phyloP scores from a whole-genome alignment of 2,888 invertebrate genomes.

The Polymixis flavicincta region DNA sequence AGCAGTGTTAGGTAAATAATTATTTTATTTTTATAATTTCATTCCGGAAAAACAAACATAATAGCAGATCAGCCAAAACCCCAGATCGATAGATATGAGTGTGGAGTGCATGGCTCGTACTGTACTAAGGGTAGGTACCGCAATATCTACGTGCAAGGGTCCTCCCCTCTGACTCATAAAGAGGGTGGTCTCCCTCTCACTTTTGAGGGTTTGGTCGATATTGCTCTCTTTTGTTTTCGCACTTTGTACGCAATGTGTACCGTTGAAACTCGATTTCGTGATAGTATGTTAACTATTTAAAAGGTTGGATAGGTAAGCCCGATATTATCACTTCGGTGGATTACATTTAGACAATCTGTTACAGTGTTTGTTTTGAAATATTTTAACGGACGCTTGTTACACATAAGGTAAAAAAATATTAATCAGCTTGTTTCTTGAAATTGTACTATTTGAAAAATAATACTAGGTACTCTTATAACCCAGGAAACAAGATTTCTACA shows the following conservation, averaged over 20 bases:
- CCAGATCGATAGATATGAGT: conserved; percentile 82
- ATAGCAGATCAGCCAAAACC: conserved; percentile 63
- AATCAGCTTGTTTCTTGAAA: neutral
- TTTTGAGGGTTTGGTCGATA: conserved; percentile 90
- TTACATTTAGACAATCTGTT: neutral
- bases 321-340: conserved; percentile 21
- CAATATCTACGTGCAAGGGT: conserved; percentile 87
- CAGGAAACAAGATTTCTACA: neutral
- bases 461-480: neutral
- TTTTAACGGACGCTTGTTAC: neutral
- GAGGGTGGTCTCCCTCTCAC: conserved; percentile 89
- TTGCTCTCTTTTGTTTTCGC: conserved; percentile 89
- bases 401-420: neutral
- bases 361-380: neutral
- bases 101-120: conserved; percentile 81
- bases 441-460: no score
- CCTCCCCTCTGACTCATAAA: conserved; percentile 90
- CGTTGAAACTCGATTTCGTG: conserved; percentile 65
- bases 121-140: conserved; percentile 82
- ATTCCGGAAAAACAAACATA: conserved; percentile 37
- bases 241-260: conserved; percentile 76
- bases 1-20: neutral
- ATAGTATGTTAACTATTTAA: conserved; percentile 66
- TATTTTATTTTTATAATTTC: conserved; percentile 11
- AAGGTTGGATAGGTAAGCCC: conserved; percentile 39